Percentiles rank a stretch among this genome's conserved stretches.
Evolutionary conservation across 2,888 invertebrate species (phyloP).

Genomic region (Thysanoteuthis rhombus): DNA sequence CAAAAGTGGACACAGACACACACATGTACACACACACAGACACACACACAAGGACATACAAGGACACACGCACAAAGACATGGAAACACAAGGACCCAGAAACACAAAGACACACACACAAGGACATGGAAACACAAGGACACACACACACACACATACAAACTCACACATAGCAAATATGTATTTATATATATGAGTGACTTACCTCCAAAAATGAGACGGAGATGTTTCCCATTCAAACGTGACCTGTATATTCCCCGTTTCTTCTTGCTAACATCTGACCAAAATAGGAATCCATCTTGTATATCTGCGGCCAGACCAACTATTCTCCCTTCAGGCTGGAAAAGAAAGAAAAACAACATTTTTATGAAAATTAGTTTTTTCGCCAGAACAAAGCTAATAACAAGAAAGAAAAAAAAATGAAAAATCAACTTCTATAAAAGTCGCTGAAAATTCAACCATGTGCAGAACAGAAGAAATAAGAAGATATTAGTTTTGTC

Average conservation of each 20-base stretch:
- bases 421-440: neutral
- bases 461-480: neutral
- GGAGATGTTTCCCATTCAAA: conserved; percentile 44
- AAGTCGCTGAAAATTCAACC: neutral
- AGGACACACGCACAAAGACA: neutral
- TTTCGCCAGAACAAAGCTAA: neutral
- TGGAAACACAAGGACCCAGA: neutral
- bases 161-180: neutral
- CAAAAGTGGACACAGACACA: neutral
- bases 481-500: neutral
- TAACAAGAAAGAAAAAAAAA: neutral
- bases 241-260: conserved; percentile 49
- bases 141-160: neutral
- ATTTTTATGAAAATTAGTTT: neutral
- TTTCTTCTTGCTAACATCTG: conserved; percentile 46
- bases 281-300: conserved; percentile 50
- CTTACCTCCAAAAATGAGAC: conserved; percentile 47
- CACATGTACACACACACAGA: neutral
- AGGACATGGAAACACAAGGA: too few species aligned
- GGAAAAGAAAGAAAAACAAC: conserved; percentile 31
- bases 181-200: neutral
- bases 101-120: neutral
- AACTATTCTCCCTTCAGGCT: conserved; percentile 45
- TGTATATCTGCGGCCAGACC: conserved; percentile 51
- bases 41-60: neutral